Evolutionary conservation across 2,888 invertebrate species (phyloP), one percentile per base, ranked within the genome.

Genomic region (Druceiella hillmani): DNA sequence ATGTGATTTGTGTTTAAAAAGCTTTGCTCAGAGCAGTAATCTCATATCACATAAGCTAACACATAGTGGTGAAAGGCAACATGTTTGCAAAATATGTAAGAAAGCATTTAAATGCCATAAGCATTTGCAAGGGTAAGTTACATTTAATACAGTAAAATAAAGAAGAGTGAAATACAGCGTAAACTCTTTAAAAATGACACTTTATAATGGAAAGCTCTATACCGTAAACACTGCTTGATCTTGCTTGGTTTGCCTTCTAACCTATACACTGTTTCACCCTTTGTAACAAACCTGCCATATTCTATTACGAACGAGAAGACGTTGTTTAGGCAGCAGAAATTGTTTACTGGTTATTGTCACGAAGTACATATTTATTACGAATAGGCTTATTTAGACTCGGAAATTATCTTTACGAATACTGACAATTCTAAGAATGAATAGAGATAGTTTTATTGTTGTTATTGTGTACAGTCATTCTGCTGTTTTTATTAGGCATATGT

Each of bases 101-200:
- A 36, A 28, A 13, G 46, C 48, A 16, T 48, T 48, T 26, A 48
- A 48, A 34, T 43, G 42, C 20, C 44, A 43, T 22, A 48, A 48
- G 33, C 46, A 48, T 33, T 31, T 48, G 10, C 44, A 46, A 15
- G 44, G 48, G 48, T 46, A n/a, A 17, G 3, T 17, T 38, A n/a
- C 2, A 11, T 36, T 15, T 7, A 20, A 17, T 2, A 30, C 11
- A 32, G 17, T 11, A 9, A 4, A 7, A 32, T 17, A 17, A n/a
- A 10, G 10, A 20, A 29, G 13, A 29, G 4, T 30, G n/a, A 3
- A 3, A 2, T 30, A 7, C 10, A 13, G 6, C 6, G 7, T n/a
- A 4, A 30, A 7, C 6, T 14, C 16, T 7, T 4, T 30, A 5
- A 15, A 11, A 7, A 30, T 12, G 26, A 32, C 14, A 10, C 14